Percentiles rank a stretch among this genome's conserved stretches.
These are phyloP conservation scores for Apotomis capreana DNA, from an alignment of 2,888 invertebrate species.

Conservation along the genomic window DNA sequence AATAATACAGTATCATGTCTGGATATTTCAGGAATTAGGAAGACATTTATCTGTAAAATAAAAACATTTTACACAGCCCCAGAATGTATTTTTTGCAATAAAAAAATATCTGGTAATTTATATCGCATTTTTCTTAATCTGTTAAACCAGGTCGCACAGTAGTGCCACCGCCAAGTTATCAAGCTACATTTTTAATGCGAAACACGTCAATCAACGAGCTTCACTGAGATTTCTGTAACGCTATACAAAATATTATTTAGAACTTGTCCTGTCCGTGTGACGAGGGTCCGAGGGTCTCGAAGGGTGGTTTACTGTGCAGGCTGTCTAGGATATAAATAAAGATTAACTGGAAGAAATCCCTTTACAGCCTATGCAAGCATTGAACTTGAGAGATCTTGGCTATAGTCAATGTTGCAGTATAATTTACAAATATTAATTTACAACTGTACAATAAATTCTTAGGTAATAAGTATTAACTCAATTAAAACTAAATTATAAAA, in stretches of 20 bases:
- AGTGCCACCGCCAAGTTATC: not conserved
- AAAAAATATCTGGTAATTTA: no score
- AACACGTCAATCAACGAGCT: constrained; percentile 31
- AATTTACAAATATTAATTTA: no score
- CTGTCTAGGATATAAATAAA: constrained; percentile 31
- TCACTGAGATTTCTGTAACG: constrained; percentile 31
- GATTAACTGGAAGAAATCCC: constrained; percentile 19
- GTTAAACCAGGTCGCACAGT: not conserved
- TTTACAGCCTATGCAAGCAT: constrained; percentile 2
- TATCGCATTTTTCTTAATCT: no score
- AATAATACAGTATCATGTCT: no score
- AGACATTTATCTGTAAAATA: no score
- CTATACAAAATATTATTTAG: constrained; percentile 39
- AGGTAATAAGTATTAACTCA: no score
- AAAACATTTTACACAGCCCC: no score
- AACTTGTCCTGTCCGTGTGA: constrained; percentile 30
- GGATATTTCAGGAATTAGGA: no score
- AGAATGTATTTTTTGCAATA: no score
- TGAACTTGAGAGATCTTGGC: constrained; percentile 3
- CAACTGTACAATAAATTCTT: no score
- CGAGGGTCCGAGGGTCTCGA: constrained; percentile 32
- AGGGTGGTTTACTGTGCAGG: constrained; percentile 15
- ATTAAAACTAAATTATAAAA: no score
- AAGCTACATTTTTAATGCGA: constrained; percentile 15
- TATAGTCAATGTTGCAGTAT: no score